These are phyloP conservation scores for Perognathus longimembris DNA, from an alignment of 2,113 vertebrate genomes.

Conservation along the genomic window DNA sequence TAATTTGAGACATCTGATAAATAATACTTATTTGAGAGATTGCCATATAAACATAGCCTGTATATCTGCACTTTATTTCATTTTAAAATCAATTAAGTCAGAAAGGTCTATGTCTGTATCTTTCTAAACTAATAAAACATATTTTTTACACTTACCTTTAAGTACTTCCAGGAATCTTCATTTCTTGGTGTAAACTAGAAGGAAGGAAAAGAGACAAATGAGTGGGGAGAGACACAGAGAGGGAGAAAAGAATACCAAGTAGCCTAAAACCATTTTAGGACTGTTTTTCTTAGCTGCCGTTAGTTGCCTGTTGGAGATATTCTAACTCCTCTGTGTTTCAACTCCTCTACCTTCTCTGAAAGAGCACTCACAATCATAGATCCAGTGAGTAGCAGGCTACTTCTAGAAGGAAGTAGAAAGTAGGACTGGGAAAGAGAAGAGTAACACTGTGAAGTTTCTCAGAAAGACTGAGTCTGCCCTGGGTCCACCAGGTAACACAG, in stretches of 20 bases:
- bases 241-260: background rate
- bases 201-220: background rate
- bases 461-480: background rate
- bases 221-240: background rate
- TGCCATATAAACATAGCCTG: background rate
- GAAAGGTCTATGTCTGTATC: background rate
- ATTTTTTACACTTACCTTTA: background rate
- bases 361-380: background rate
- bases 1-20: background rate
- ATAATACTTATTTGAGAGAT: background rate
- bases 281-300: background rate
- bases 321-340: background rate
- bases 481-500: background rate
- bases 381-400: background rate
- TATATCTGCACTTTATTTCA: constrained; percentile 21
- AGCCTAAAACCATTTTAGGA: background rate
- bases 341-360: background rate
- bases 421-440: background rate
- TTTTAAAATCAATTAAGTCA: constrained; percentile 25
- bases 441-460: background rate
- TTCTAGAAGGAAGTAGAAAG: background rate
- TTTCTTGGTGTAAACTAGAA: constrained; percentile 16
- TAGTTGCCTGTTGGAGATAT: background rate
- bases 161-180: background rate
- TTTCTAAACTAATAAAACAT: background rate